Conservation (phyloP, 2,113 vertebrate species). For the Raja brachyura region DNA sequence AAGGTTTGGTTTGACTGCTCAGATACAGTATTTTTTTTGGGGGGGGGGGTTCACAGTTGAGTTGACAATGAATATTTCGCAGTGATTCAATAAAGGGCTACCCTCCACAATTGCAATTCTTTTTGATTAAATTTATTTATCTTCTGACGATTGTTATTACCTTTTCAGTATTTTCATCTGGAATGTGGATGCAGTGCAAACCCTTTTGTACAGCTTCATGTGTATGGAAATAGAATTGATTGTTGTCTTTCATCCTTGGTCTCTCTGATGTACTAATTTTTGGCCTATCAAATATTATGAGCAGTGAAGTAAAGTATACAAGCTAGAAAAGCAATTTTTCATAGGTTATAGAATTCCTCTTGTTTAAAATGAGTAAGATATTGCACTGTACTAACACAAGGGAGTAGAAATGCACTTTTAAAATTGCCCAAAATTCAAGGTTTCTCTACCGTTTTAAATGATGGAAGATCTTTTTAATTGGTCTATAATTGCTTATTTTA, state of each 20-base stretch:
- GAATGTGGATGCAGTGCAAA: neutral
- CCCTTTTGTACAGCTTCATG: neutral
- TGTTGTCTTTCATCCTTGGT: neutral
- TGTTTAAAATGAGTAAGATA: neutral
- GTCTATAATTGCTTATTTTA: no score
- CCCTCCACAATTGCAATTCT: conserved; percentile 29
- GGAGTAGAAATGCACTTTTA: no score
- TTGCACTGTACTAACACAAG: neutral
- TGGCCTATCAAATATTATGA: neutral
- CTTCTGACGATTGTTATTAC: neutral
- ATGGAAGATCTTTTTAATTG: no score
- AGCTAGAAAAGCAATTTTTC: neutral
- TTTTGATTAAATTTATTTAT: neutral
- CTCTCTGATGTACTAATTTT: neutral
- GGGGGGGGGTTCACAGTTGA: neutral
- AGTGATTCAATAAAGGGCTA: conserved; percentile 38
- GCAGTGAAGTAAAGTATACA: neutral
- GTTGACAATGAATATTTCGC: conserved; percentile 22
- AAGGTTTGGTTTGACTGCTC: conserved; percentile 13
- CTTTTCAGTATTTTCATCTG: neutral
- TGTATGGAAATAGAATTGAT: neutral
- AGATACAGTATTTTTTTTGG: conserved; percentile 28
- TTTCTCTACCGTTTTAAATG: no score
- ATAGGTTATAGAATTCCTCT: neutral
- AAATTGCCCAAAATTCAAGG: no score